These are phyloP conservation scores for Suillia variegata DNA, from an alignment of 2,888 invertebrate species.

Conservation along the genomic window DNA sequence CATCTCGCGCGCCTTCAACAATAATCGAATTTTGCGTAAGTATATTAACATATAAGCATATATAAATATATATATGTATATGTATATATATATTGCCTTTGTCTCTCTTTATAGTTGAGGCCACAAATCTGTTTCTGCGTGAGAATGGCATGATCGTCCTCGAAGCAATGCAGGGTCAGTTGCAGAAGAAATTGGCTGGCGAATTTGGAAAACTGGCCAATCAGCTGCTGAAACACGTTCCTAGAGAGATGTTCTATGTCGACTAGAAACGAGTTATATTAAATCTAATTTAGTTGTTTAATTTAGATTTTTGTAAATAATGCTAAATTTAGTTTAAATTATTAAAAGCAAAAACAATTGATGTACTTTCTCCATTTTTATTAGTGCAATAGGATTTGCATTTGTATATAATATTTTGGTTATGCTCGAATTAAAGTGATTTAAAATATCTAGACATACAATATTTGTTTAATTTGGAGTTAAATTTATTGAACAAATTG, in stretches of 20 bases:
- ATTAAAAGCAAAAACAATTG: too few species aligned
- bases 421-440: too few species aligned
- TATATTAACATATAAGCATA: too few species aligned
- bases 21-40: conserved; percentile 73
- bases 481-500: too few species aligned
- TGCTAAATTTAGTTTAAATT: not conserved
- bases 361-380: too few species aligned
- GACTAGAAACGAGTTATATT: too few species aligned
- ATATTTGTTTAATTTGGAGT: too few species aligned
- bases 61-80: too few species aligned
- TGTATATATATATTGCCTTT: too few species aligned
- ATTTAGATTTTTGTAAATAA: conserved; percentile 12
- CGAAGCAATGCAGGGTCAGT: conserved; percentile 72
- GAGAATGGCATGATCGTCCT: conserved; percentile 74
- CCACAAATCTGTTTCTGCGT: conserved; percentile 72
- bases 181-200: conserved; percentile 68
- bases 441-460: too few species aligned
- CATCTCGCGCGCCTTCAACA: conserved; percentile 71
- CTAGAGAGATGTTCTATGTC: conserved; percentile 66
- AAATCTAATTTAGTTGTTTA: not conserved
- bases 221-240: conserved; percentile 69
- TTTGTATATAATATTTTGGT: too few species aligned
- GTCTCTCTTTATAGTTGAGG: conserved; percentile 69
- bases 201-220: conserved; percentile 71
- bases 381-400: too few species aligned